Evolutionary conservation across 2,888 invertebrate species (phyloP).

Genomic region (Axea sp.): DNA sequence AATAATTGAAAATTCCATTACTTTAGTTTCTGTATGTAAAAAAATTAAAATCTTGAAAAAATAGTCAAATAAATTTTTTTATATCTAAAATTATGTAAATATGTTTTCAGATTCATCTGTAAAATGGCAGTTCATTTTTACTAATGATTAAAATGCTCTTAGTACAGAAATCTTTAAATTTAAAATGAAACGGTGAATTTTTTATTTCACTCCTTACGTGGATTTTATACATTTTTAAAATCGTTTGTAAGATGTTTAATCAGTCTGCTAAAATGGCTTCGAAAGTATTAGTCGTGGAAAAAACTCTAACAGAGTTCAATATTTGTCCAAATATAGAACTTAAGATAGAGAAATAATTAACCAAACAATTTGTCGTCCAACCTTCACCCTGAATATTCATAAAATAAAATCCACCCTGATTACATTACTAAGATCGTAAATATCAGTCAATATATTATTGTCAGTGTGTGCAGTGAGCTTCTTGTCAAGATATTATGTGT

Average conservation of each 20-base stretch:
- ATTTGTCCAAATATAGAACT: constrained; percentile 21
- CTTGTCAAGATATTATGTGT: constrained; percentile 70
- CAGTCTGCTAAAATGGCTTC: neutral
- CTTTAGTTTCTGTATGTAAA: too few relatives aligned
- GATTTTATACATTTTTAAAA: neutral
- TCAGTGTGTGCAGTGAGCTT: constrained; percentile 79
- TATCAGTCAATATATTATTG: constrained; percentile 69
- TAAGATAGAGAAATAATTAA: constrained; percentile 32
- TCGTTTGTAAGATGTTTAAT: neutral
- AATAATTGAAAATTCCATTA: too few relatives aligned
- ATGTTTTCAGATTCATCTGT: constrained; percentile 24
- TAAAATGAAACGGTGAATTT: too few relatives aligned
- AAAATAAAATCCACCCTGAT: constrained; percentile 45
- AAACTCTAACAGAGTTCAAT: constrained; percentile 1
- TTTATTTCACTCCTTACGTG: neutral
- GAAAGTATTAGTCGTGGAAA: constrained; percentile 40
- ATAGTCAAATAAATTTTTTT: too few relatives aligned
- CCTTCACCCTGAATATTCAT: constrained; percentile 43
- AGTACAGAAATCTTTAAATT: too few relatives aligned
- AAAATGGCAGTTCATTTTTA: constrained; percentile 29
- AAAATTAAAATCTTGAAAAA: too few relatives aligned
- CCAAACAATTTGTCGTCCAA: constrained; percentile 46
- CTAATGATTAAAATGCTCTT: constrained; percentile 27
- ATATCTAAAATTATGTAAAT: too few relatives aligned
- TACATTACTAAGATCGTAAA: constrained; percentile 60